A percentile compares a stretch with the other conserved stretches of the same genome.
phyloP scores from a whole-genome alignment of 2,888 invertebrate genomes.

The Eugnorisma glareosa region DNA sequence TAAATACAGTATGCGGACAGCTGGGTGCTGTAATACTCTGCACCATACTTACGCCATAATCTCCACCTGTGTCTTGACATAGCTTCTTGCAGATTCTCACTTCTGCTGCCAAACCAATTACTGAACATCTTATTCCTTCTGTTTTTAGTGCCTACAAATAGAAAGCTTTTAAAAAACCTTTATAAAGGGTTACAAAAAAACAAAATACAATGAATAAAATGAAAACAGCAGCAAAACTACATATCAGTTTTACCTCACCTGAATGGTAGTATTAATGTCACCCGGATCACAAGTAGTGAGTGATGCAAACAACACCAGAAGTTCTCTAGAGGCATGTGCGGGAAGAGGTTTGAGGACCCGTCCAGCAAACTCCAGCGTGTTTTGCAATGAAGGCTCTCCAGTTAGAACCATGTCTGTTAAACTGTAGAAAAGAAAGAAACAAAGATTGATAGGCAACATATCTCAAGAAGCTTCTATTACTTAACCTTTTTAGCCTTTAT shows the following conservation, averaged over 20 bases:
- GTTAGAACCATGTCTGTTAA: slow-evolving; percentile 92
- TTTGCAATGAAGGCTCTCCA: slow-evolving; percentile 99
- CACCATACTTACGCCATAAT: slow-evolving; percentile 91
- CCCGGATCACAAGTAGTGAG: slow-evolving; percentile 99
- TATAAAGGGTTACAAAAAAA: not conserved
- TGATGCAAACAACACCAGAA: slow-evolving; percentile 97
- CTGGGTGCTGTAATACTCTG: not conserved
- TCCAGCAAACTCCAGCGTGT: slow-evolving; percentile 96
- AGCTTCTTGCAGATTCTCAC: slow-evolving; percentile 97
- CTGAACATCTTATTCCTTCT: slow-evolving; percentile 97
- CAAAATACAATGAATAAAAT: not conserved
- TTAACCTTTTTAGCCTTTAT: not conserved
- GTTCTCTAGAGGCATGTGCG: slow-evolving; percentile 98
- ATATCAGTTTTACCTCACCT: slow-evolving; percentile 69
- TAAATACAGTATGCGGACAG: not conserved
- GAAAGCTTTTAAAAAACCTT: not conserved
- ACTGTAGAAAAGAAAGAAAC: slow-evolving; percentile 71
- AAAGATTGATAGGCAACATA: not conserved
- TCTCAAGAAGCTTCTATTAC: not conserved
- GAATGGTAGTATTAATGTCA: slow-evolving; percentile 95
- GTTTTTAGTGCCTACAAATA: slow-evolving; percentile 92
- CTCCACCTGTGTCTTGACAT: slow-evolving; percentile 96
- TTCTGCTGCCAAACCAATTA: slow-evolving; percentile 98
- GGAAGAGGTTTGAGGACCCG: slow-evolving; percentile 96
- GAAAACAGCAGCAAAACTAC: not conserved